Evolutionary conservation across 1,140 invertebrate genomes (phyloP).

Genomic region (Pachypeltis micranthus): DNA sequence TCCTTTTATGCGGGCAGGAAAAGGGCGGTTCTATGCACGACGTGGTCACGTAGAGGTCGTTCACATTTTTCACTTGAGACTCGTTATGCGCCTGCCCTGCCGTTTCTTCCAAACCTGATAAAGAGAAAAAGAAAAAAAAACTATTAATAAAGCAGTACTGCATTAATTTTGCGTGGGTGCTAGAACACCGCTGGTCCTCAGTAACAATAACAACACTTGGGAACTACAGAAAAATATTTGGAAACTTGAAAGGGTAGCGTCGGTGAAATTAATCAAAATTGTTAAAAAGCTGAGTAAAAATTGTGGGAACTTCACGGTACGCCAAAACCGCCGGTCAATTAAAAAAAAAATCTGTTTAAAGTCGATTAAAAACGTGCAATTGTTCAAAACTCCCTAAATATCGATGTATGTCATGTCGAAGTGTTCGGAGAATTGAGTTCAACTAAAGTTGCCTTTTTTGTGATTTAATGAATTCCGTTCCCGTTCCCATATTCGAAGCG

Average conservation of each 20-base stretch:
- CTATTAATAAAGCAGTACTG: neutral
- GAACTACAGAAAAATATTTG: too few species aligned
- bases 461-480: too few species aligned
- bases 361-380: too few species aligned
- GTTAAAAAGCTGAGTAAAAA: neutral
- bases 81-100: slow-evolving; percentile 21
- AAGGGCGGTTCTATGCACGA: slow-evolving; percentile 70
- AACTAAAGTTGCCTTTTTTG: too few species aligned
- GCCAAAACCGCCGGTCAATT: too few species aligned
- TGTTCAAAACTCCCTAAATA: too few species aligned
- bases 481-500: too few species aligned
- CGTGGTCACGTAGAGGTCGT: slow-evolving; percentile 61
- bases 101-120: neutral
- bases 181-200: neutral
- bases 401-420: too few species aligned
- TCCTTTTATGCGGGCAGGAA: slow-evolving; percentile 65
- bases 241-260: too few species aligned
- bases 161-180: neutral
- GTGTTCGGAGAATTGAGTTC: too few species aligned
- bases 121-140: neutral
- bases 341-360: too few species aligned
- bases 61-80: slow-evolving; percentile 30
- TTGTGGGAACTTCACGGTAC: too few species aligned
- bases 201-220: neutral
- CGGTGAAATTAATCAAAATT: neutral